phyloP scores from a whole-genome alignment of 2,113 vertebrate genomes.

The Erythrocebus patas region DNA sequence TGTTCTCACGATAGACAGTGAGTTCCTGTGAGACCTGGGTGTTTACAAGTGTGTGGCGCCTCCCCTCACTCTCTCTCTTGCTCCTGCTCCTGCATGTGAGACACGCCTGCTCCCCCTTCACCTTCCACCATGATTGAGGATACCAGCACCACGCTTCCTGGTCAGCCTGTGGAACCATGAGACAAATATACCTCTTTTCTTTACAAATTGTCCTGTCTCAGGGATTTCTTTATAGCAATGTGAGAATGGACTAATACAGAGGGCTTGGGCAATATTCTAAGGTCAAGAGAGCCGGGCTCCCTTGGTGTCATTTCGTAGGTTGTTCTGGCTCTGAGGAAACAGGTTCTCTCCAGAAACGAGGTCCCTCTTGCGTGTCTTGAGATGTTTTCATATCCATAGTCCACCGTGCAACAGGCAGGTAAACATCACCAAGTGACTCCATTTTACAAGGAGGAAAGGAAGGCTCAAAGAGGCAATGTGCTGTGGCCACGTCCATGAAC shows the following conservation, averaged over 20 bases:
- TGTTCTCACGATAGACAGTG: too few species aligned
- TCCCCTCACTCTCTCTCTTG: too few species aligned
- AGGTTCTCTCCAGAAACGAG: background rate
- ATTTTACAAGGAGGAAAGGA: background rate
- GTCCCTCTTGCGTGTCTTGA: background rate
- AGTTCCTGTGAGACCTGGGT: too few species aligned
- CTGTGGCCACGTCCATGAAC: background rate
- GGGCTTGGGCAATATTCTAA: background rate
- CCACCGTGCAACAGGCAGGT: background rate
- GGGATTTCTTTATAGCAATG: too few species aligned
- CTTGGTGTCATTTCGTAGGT: background rate
- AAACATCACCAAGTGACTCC: background rate
- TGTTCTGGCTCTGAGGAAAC: background rate
- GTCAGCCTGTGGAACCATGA: too few species aligned
- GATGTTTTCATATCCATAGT: background rate
- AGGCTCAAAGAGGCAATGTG: background rate
- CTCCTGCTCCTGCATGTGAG: too few species aligned
- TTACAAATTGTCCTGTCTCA: too few species aligned
- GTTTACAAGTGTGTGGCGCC: too few species aligned
- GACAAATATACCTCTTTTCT: too few species aligned
- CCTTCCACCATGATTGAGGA: too few species aligned
- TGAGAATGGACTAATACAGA: background rate
- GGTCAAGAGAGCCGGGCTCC: background rate
- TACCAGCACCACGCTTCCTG: too few species aligned
- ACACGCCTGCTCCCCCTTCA: too few species aligned